Evolutionary conservation across 2,888 invertebrate species (phyloP), one percentile per base, ranked within the genome.

Genomic region (Operophtera brumata): DNA sequence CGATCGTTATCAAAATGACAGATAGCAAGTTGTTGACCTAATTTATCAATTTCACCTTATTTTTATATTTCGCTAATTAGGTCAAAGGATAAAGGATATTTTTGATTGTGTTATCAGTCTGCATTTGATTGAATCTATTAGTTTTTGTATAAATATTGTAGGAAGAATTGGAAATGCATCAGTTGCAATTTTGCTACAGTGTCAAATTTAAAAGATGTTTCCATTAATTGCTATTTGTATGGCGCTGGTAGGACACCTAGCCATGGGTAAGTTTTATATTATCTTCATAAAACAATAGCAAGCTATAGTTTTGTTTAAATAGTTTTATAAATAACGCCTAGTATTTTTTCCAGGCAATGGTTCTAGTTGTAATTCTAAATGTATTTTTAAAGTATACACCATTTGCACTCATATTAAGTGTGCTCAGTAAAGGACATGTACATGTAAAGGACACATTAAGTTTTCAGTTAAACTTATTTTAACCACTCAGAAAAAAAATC

Each of bases 101-200:
- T 37, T 28, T 11, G 9, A 12, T 11, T 32, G 9, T n/a, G n/a
- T 13, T 35, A 46, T 36, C 36, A 9, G 30, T 25, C 26, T n/a
- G n/a, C n/a, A 20, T 42, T 12, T 39, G 32, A 47, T 53, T 47
- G 10, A 12, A 46, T 46, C 35, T 32, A 20, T 32, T 42, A n/a
- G n/a, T 13, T 39, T 47, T 43, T 4, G 34, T 54, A 54, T 54
- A 54, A 48, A 54, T 48, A 54, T n/a, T 32, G 6, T 6, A n/a
- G 12, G 36, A 30, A 12, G 5, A 9, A 14, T 20, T 8, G 25
- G 9, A 42, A 47, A 47, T 48, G 39, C 20, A 48, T 44, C 48
- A 54, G 47, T 48, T 49, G 28, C 34, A 49, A 14, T 13, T 42
- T 36, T 0, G 8, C 28, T 35, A n/a, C n/a, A 34, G n/a, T 47